These are phyloP conservation scores for Corythornis leucogaster DNA, from an alignment of 2,797 vertebrate genomes.

Conservation along the genomic window DNA sequence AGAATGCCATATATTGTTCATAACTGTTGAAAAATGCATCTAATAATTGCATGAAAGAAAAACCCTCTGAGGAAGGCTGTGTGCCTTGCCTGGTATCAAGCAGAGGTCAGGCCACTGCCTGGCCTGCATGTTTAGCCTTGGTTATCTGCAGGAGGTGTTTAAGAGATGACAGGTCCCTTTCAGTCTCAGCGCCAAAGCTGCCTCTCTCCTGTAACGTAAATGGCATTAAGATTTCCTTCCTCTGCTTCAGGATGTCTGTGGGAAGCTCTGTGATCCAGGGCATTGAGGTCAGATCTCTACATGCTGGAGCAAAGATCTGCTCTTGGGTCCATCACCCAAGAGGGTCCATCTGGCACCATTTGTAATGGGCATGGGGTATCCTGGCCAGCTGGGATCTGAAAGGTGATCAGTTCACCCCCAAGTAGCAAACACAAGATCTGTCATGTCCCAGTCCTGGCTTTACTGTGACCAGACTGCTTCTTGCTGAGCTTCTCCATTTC, in stretches of 20 bases:
- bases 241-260: neutral
- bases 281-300: neutral
- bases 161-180: neutral
- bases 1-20: neutral
- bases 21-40: neutral
- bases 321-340: neutral
- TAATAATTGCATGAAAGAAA: neutral
- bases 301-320: neutral
- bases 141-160: neutral
- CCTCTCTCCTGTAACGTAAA: neutral
- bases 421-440: neutral
- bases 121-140: neutral
- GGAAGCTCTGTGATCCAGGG: neutral
- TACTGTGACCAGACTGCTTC: neutral
- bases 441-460: neutral
- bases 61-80: neutral
- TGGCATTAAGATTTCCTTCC: neutral
- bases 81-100: neutral
- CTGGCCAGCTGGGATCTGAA: neutral
- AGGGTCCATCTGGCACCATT: accelerated
- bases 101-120: neutral
- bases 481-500: neutral
- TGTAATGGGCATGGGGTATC: neutral
- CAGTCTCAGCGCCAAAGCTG: neutral
- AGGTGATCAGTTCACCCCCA: neutral